Conservation (phyloP, 2,113 vertebrate species). For the Aegithalos caudatus region DNA sequence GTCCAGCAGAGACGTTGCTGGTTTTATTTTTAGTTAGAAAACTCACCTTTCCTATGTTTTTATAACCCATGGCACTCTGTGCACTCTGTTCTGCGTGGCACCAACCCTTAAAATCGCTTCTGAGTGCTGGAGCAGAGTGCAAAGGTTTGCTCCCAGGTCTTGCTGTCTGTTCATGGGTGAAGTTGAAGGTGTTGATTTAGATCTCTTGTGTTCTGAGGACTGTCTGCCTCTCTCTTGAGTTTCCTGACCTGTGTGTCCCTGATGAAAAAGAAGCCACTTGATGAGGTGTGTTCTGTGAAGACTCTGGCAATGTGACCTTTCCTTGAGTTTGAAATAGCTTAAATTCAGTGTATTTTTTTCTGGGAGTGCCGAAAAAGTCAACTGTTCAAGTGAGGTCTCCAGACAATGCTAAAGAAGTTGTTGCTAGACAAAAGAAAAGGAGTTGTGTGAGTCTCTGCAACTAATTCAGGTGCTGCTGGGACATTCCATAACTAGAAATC, state of each 20-base stretch:
- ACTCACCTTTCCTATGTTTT: neutral
- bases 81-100: neutral
- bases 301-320: neutral
- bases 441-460: neutral
- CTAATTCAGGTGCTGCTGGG: neutral
- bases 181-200: neutral
- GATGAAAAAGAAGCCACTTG: neutral
- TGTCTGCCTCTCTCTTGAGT: neutral
- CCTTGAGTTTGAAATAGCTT: neutral
- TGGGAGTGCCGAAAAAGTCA: neutral
- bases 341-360: neutral
- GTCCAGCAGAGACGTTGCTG: neutral
- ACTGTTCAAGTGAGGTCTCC: neutral
- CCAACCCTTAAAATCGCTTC: neutral
- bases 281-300: neutral
- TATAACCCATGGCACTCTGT: accelerated
- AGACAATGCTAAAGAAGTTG: neutral
- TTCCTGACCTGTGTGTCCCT: neutral
- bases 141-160: neutral
- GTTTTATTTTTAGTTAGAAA: neutral
- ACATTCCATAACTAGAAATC: neutral
- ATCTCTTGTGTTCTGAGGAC: neutral
- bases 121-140: neutral
- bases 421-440: neutral
- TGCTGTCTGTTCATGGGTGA: neutral